Evolutionary conservation across 2,888 invertebrate species (phyloP).

Genomic region (Pecten maximus): DNA sequence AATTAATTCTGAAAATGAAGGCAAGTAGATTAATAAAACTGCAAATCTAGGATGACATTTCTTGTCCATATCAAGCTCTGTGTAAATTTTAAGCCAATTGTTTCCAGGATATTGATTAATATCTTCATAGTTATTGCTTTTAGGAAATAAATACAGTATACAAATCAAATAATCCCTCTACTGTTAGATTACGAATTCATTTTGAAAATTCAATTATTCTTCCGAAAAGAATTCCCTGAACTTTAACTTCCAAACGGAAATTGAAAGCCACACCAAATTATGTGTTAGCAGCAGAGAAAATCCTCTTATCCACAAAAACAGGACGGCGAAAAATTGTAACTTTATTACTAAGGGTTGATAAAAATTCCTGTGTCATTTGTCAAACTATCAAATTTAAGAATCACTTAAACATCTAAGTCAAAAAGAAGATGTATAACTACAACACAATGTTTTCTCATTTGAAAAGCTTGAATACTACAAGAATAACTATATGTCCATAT

Average conservation of each 20-base stretch:
- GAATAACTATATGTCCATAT: no score
- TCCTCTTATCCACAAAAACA: no score
- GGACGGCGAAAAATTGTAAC: no score
- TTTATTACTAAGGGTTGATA: no score
- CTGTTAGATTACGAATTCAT: background rate
- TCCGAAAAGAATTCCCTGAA: background rate
- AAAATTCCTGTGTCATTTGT: no score
- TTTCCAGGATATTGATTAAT: background rate
- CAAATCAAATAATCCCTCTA: background rate
- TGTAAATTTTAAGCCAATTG: background rate
- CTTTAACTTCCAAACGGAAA: conserved; percentile 1
- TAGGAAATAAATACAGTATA: background rate
- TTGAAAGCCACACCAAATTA: background rate
- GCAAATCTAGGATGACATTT: background rate
- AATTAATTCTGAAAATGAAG: background rate
- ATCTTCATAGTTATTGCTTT: background rate
- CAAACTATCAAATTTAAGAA: no score
- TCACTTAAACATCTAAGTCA: no score
- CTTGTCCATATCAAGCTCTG: background rate
- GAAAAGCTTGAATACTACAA: no score
- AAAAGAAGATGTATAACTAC: no score
- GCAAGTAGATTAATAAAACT: background rate
- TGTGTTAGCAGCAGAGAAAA: no score
- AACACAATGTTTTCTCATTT: no score
- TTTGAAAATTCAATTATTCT: background rate